Percentiles rank a stretch among this genome's conserved stretches.
phyloP scores from a whole-genome alignment of 2,797 vertebrate genomes.

The Centroberyx gerrardi region DNA sequence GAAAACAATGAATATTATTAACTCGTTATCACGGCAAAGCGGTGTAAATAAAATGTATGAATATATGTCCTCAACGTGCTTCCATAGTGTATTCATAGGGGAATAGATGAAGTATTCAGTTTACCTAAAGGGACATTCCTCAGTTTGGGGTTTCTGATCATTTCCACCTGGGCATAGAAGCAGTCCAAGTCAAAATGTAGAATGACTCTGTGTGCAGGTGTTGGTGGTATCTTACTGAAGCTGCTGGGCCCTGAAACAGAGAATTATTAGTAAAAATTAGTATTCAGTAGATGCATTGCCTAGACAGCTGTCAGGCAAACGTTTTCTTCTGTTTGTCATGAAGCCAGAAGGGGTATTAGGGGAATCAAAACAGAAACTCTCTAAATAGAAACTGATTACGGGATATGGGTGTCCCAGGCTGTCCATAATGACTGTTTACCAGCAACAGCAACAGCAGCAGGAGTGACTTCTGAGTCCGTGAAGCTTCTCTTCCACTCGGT shows the following conservation, averaged over 20 bases:
- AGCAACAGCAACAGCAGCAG: conserved; percentile 11
- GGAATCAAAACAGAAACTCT: too few species aligned
- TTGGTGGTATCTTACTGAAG: conserved; percentile 8
- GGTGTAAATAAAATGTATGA: too few species aligned
- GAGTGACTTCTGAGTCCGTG: conserved; percentile 31
- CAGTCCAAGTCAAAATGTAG: conserved; percentile 94
- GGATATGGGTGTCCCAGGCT: not conserved
- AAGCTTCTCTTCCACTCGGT: conserved; percentile 71
- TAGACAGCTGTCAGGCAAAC: not conserved
- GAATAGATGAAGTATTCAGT: not conserved
- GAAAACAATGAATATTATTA: too few species aligned
- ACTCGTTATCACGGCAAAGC: too few species aligned
- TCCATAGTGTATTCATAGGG: too few species aligned
- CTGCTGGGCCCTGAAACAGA: conserved; percentile 42
- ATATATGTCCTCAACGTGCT: too few species aligned
- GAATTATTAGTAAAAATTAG: not conserved
- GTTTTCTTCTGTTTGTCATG: not conserved
- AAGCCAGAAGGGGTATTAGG: not conserved
- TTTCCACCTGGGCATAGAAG: conserved; percentile 96
- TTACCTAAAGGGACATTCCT: conserved; percentile 90
- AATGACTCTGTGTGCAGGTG: conserved; percentile 79
- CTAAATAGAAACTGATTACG: too few species aligned
- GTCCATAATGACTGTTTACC: conserved; percentile 54
- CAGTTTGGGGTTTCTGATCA: conserved; percentile 91
- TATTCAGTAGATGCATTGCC: not conserved